A percentile compares a stretch with the other conserved stretches of the same genome.
Evolutionary conservation across 2,888 invertebrate genomes (phyloP).

Genomic region (Cerceris rybyensis): DNA sequence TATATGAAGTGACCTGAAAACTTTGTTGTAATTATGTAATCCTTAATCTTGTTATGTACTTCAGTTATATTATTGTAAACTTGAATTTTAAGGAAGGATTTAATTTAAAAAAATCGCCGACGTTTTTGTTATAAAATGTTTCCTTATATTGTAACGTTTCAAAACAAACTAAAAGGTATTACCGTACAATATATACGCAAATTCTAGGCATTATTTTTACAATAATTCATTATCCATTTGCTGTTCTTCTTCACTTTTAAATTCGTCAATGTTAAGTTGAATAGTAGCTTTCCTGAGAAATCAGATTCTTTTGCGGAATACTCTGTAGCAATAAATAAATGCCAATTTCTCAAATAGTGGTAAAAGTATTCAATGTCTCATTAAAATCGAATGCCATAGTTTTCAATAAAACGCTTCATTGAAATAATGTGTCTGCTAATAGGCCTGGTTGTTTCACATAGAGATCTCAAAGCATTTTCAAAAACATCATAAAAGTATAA

Average conservation of each 20-base stretch:
- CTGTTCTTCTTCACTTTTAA: conserved; percentile 67
- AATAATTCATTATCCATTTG: conserved; percentile 75
- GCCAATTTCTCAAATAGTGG: conserved; percentile 54
- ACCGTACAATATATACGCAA: conserved; percentile 79
- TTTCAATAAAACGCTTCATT: conserved; percentile 47
- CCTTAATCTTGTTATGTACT: neutral
- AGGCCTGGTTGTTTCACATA: conserved; percentile 73
- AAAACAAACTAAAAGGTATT: conserved; percentile 79
- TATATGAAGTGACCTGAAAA: conserved; percentile 40
- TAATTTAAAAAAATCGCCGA: conserved; percentile 28
- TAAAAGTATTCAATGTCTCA: conserved; percentile 31
- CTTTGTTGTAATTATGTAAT: conserved; percentile 14
- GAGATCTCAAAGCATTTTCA: conserved; percentile 78
- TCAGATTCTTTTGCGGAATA: conserved; percentile 62
- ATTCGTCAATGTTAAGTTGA: conserved; percentile 70
- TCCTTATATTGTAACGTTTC: conserved; percentile 80
- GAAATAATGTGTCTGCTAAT: conserved; percentile 62
- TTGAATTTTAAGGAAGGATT: conserved; percentile 34
- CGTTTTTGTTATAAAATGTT: conserved; percentile 78
- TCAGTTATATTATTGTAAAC: conserved; percentile 7
- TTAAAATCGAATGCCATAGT: conserved; percentile 37
- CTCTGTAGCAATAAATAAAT: conserved; percentile 42
- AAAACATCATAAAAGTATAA: conserved; percentile 68
- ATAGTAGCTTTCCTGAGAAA: conserved; percentile 71
- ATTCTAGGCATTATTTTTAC: conserved; percentile 79